Base-by-base conservation (phyloP, 2,888 invertebrate species). In the Axea sp. region DNA sequence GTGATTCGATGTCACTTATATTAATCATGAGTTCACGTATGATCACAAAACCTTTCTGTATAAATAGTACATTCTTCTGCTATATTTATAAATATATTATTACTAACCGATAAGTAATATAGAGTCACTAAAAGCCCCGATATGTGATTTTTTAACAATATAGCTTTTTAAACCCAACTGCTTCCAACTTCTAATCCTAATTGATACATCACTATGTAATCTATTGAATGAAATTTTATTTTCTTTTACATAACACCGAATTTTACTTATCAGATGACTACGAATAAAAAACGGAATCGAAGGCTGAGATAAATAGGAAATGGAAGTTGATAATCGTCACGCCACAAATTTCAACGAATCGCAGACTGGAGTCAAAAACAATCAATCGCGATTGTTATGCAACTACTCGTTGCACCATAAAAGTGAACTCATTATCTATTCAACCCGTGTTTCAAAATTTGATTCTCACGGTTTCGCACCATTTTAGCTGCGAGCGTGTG, bases 391-490 rank as follows among this genome's bases (percentile, higher is more conserved):
- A 51, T 30, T 7, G 47, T 57, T 68, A 49, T 62, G 73, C 68
- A 73, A 73, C 30, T 12, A 30, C 7, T 3, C 14, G 31, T 68
- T 68, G 67, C 65, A 59, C 53, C 57, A 59, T 8, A 62, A 57
- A 59, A 51, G 60, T 35, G 9, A 8, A 14, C 68, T 68, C 53
- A 74, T 68, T 57, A 64, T 57, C 59, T 51, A 64, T 68, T 69
- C 64, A 43, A 47, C 4, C 3, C 62, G 49, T 43, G 73, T 73
- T 31, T 73, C 55, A 73, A 74, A 74, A 45, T 74, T 74, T 64
- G 53, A 68, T 74, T 74, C 73, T 74, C 73, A 74, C 73, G 73
- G 68, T 74, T 68, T 68, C 67, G 62, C 67, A 39, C 45, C 45
- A 28, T 65, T 43, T 55, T 41, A 33, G 53, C 64, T 53, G 11